Base-by-base conservation (phyloP, 2,888 invertebrate genomes). In the Epinotia brunnichana region DNA sequence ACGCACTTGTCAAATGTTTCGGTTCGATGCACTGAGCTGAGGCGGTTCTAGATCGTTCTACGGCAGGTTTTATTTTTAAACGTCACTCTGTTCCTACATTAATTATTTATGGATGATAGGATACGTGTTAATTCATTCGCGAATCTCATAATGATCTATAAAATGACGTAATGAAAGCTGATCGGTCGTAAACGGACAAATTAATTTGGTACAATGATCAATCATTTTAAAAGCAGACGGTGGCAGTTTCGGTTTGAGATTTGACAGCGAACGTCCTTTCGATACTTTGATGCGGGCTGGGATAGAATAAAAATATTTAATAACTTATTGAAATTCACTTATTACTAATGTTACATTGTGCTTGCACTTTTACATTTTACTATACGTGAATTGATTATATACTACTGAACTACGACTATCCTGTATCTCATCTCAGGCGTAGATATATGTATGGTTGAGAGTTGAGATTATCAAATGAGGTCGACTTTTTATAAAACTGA, bases 21-120 rank as follows among this genome's bases (percentile, higher is more conserved):
- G 76, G 85, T 84, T 84, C 85, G 82, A 82, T 85, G 85, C 83
- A 84, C 85, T 79, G 78, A 74, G 35, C 85, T 79, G 78, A 74
- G 35, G 21, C 48, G 53, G 41, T 66, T 68, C 72, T 51, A 60
- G 71, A 71, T 21, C 44, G 35, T 29, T 53, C 67, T 66, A 41
- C 19, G 66, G 9, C 15, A 21, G 24, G 41, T 10, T 57, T 24
- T 44, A 24, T 17, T 70, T 51, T 71, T n/a, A 19, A 61, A 71
- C 71, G 64, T 67, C 60, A 54, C n/a, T 44, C 62, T 15, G 41
- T 67, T 71, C 66, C 39, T 68, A 68, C 62, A 72, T 62, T 29
- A 72, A 68, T 72, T 41, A 61, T 61, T 72, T 44, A 71, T 61
- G 19, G 57, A 48, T 48, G 62, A 72, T 72, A 68, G 56, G 67